Base-by-base conservation (phyloP, 1,140 invertebrate species). In the Artemia franciscana region DNA sequence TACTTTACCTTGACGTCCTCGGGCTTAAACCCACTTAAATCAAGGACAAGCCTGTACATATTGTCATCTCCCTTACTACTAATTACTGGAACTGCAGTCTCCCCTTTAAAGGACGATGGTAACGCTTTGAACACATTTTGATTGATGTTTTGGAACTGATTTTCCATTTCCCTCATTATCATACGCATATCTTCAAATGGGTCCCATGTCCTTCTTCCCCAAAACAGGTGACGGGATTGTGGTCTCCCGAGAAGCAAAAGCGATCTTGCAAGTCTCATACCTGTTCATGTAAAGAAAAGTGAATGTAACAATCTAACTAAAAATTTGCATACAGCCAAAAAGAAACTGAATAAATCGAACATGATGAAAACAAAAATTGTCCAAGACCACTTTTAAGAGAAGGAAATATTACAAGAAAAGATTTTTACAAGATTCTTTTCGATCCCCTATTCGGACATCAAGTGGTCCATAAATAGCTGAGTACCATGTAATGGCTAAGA, bases 1-100 rank as follows among this genome's bases (percentile, higher is more conserved):
- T 58, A 5, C 27, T 26, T 57, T 0, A 72, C 63, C 57, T 67
- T 72, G 4, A 72, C 66, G 39, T 72, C 65, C 28, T 72, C 71
- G 1, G 71, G 70, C 28, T 66, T 62, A 63, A 71, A 67, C 7
- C 67, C 64, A n/a, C 59, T 15, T 58, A 70, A 58, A 60, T 70
- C 70, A 0, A 70, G 7, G 23, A 62, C 65, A 9, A 66, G 21
- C 4, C 64, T 62, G 26, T 64, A 66, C 12, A 57, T 24, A 5
- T 58, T 58, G 18, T 28, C 57, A 57, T 26, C 30, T 2, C 24
- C 24, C 12, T 57, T 61, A 26, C 51, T 15, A n/a, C 26, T 27
- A 12, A 58, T 15, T 15, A 59, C 18, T 26, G 60, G 61, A 56
- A 63, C 12, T 58, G 65, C 26, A 4, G 23, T 2, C 3, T 26